Evolutionary conservation across 2,113 vertebrate species (phyloP), one percentile per base, ranked within the genome.

Genomic region (Microtus richardsoni): DNA sequence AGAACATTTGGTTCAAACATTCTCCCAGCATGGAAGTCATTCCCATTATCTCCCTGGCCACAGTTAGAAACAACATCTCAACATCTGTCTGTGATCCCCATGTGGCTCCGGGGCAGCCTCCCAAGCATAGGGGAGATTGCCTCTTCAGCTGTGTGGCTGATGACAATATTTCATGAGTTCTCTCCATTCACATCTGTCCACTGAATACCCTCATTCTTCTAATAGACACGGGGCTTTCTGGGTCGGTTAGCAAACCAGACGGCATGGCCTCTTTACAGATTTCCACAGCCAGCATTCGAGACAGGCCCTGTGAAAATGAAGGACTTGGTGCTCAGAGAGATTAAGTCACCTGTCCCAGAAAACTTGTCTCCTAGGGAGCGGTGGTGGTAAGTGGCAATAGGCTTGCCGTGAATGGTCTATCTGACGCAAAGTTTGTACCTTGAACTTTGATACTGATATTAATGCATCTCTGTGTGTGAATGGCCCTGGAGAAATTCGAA

Each of bases 1-100:
- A 71, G 97, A 74, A 85, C 95, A 91, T 66, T 90, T 12, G 6
- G 88, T 88, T 26, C 83, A 62, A 33, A 64, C 33, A 54, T 85
- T 89, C 28, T 54, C 41, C 73, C 62, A 10, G 74, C 1, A 4
- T 13, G 64, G n/a, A 89, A 62, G 52, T 21, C 0, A 1, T 19
- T 75, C 41, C 83, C n/a, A 1, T 30, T 11, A 7, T 54, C 26
- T 71, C 9, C 26, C 49, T 47, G 66, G 26, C 2, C 6, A 28
- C 1, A 1, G 86, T 0, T 17, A 13, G 82, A 88, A 28, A 62
- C 3, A 0, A 10, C 49, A 2, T 78, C 41, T 74, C 3, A 0
- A 5, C 49, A 2, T 70, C 47, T 74, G 1, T 60, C 52, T 68
- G 28, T 30, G 19, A 70, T 47, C 3, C n/a, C 41, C 3, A 1